Evolutionary conservation across 2,888 invertebrate genomes (phyloP).

Genomic region (Rhingia rostrata): DNA sequence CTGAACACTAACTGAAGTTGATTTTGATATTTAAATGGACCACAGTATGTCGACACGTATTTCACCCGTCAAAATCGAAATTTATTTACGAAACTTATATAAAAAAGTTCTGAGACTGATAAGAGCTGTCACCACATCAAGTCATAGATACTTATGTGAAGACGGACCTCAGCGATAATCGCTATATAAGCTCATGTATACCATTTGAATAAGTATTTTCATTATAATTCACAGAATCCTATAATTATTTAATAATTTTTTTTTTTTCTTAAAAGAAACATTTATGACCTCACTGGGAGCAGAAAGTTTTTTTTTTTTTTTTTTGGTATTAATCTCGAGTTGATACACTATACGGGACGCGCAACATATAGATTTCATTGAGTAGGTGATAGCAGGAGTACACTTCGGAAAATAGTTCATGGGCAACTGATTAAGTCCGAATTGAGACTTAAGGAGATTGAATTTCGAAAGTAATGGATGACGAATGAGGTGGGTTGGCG

Average conservation of each 20-base stretch:
- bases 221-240: constrained; percentile 4
- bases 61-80: constrained; percentile 12
- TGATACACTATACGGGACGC: neutral
- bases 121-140: constrained; percentile 16
- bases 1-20: constrained; percentile 61
- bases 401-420: constrained; percentile 60
- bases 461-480: neutral
- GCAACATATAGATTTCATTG: constrained; percentile 28
- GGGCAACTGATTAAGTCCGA: constrained; percentile 30
- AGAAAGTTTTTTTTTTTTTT: constrained; percentile 28
- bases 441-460: neutral
- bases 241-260: constrained; percentile 43
- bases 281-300: constrained; percentile 50
- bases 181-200: neutral
- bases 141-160: neutral
- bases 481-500: neutral
- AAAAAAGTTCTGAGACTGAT: constrained; percentile 31
- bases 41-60: constrained; percentile 50
- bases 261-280: neutral
- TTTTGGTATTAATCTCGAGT: constrained; percentile 40
- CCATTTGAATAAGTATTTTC: neutral
- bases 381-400: constrained; percentile 15
- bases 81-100: constrained; percentile 27
- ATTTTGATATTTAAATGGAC: constrained; percentile 59
- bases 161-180: constrained; percentile 18